A percentile compares a stretch with the other conserved stretches of the same genome.
Evolutionary conservation across 2,113 vertebrate species (phyloP).

Genomic region (Herpailurus yagouaroundi): DNA sequence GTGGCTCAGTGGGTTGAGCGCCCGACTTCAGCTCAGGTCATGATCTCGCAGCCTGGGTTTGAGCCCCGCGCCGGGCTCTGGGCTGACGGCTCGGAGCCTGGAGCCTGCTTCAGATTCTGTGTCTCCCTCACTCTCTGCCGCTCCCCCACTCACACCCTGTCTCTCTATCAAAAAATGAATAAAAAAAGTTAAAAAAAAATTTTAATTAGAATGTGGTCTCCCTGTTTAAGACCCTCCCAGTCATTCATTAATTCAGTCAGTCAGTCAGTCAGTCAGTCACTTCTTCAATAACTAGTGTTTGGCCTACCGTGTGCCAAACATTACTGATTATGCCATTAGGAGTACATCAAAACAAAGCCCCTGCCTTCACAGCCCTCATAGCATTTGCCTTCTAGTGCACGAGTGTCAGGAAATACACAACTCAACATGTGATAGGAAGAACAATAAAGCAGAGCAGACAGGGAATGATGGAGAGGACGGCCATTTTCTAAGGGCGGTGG

Average conservation of each 20-base stretch:
- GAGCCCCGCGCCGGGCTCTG: too few relatives aligned
- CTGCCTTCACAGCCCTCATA: not conserved
- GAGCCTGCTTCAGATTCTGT: too few relatives aligned
- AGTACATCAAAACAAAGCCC: not conserved
- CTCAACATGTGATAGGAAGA: not conserved
- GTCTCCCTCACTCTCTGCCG: too few relatives aligned
- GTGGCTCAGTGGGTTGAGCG: too few relatives aligned
- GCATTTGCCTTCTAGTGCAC: not conserved
- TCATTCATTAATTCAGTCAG: not conserved
- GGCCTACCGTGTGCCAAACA: not conserved
- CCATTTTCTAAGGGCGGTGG: not conserved
- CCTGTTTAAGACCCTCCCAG: not conserved
- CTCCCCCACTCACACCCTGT: too few relatives aligned
- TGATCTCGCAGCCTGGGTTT: too few relatives aligned
- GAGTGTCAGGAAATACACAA: too few relatives aligned
- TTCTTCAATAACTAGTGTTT: not conserved
- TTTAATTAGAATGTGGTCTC: not conserved
- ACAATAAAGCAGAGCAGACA: not conserved
- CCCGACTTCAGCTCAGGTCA: too few relatives aligned
- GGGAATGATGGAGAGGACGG: not conserved
- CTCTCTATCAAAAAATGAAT: too few relatives aligned
- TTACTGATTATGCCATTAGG: not conserved
- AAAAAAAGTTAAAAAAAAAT: too few relatives aligned
- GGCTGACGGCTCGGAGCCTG: rapidly evolving
- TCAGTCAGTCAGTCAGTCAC: not conserved